These are phyloP conservation scores for Pteronura brasiliensis DNA, from an alignment of 2,113 vertebrate species.

Conservation along the genomic window DNA sequence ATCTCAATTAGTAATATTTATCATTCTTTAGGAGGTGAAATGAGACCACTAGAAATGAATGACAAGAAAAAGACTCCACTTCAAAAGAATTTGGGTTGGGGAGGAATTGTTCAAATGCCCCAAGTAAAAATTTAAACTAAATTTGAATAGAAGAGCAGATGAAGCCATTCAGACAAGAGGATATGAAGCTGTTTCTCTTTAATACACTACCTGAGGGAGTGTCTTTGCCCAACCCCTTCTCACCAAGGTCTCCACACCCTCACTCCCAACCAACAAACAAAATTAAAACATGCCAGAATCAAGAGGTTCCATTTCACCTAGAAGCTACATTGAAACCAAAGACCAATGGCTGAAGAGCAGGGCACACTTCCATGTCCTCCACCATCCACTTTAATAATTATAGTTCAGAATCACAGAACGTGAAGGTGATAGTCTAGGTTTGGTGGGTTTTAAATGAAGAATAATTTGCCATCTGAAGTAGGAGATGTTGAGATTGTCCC, in stretches of 20 bases:
- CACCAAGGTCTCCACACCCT: background rate
- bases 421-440: background rate
- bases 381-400: background rate
- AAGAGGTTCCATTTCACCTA: background rate
- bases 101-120: background rate
- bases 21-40: conserved; percentile 10
- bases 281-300: background rate
- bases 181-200: background rate
- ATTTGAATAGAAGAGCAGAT: background rate
- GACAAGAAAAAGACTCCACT: background rate
- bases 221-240: background rate
- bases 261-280: background rate
- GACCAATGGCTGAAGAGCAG: background rate
- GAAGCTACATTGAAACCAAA: background rate
- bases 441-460: background rate
- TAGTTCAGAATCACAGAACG: background rate
- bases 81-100: background rate
- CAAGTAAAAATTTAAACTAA: background rate
- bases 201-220: background rate
- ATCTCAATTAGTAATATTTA: background rate
- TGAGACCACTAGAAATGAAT: background rate
- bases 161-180: background rate
- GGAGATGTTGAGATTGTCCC: background rate
- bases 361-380: background rate
- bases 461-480: background rate